Evolutionary conservation across 2,113 vertebrate species (phyloP).

Genomic region (Pseudolaguvia tuberculata): DNA sequence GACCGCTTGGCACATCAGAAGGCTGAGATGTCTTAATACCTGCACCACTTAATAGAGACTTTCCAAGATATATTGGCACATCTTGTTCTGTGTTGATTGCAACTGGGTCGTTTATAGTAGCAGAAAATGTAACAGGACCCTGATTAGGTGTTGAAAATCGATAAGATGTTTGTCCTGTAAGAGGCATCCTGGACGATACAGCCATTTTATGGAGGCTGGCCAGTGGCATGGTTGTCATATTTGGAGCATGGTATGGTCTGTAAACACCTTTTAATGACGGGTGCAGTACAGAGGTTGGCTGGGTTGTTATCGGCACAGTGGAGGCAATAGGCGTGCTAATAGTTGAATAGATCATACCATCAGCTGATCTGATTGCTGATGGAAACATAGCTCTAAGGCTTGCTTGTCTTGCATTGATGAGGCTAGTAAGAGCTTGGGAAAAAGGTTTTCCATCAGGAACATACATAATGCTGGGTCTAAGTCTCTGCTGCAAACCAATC

Average conservation of each 20-base stretch:
- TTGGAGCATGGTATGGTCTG: conserved; percentile 74
- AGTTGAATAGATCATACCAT: conserved; percentile 99
- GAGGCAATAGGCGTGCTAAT: conserved; percentile 97
- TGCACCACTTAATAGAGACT: conserved; percentile 65
- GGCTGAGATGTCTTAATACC: conserved; percentile 41
- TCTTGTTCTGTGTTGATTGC: conserved; percentile 64
- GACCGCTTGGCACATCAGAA: conserved; percentile 23
- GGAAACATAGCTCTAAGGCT: conserved; percentile 84
- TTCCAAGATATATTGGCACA: conserved; percentile 86
- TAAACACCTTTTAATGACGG: conserved; percentile 85
- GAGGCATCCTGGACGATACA: conserved; percentile 74
- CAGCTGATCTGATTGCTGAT: conserved; percentile 81
- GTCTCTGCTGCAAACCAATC: conserved; percentile 67
- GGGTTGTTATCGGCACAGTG: conserved; percentile 95
- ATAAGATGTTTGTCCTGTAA: conserved; percentile 70
- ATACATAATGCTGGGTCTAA: conserved; percentile 79
- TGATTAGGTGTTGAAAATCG: conserved; percentile 75
- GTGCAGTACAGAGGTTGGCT: conserved; percentile 82
- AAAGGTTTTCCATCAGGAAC: conserved; percentile 76
- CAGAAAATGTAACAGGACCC: conserved; percentile 58
- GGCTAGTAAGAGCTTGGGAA: conserved; percentile 73
- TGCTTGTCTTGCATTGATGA: conserved; percentile 76
- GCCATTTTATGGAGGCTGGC: conserved; percentile 83
- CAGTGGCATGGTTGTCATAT: conserved; percentile 81
- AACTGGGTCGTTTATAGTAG: conserved; percentile 47